Percentiles rank a stretch among this genome's conserved stretches.
These are phyloP conservation scores for Ormia ochracea DNA, from an alignment of 2,888 invertebrate genomes.

Conservation along the genomic window DNA sequence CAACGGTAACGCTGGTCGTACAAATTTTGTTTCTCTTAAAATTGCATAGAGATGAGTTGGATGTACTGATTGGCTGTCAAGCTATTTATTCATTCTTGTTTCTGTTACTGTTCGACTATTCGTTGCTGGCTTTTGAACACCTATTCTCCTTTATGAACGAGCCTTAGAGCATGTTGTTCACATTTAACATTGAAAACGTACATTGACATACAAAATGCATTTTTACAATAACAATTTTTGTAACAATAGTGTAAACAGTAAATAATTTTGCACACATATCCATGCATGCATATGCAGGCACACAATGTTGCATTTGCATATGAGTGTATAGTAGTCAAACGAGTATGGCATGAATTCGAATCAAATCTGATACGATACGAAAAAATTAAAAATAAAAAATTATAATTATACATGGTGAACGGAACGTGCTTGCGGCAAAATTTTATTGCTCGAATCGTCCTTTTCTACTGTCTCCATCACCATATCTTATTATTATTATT, in stretches of 20 bases:
- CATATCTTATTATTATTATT: too few species aligned
- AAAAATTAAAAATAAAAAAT: too few species aligned
- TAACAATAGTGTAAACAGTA: slow-evolving; percentile 29
- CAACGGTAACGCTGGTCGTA: too few species aligned
- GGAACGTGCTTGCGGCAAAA: too few species aligned
- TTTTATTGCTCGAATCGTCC: too few species aligned
- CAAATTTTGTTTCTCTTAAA: background rate
- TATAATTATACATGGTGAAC: too few species aligned
- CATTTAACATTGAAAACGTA: slow-evolving; percentile 72
- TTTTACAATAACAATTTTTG: slow-evolving; percentile 35
- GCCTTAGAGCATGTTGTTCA: slow-evolving; percentile 58
- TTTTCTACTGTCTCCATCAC: too few species aligned
- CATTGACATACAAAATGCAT: slow-evolving; percentile 72
- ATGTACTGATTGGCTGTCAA: background rate
- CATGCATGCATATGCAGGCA: background rate
- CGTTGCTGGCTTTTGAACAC: background rate
- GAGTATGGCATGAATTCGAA: too few species aligned
- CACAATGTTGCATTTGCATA: background rate
- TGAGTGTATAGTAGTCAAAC: background rate
- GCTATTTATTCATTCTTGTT: background rate
- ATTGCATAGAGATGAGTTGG: background rate
- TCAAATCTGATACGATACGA: too few species aligned
- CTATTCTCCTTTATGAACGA: slow-evolving; percentile 2
- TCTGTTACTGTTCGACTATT: background rate
- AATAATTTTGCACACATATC: background rate